These are phyloP conservation scores for Mesochorus sp. DNA, from an alignment of 2,888 invertebrate genomes.

Conservation along the genomic window DNA sequence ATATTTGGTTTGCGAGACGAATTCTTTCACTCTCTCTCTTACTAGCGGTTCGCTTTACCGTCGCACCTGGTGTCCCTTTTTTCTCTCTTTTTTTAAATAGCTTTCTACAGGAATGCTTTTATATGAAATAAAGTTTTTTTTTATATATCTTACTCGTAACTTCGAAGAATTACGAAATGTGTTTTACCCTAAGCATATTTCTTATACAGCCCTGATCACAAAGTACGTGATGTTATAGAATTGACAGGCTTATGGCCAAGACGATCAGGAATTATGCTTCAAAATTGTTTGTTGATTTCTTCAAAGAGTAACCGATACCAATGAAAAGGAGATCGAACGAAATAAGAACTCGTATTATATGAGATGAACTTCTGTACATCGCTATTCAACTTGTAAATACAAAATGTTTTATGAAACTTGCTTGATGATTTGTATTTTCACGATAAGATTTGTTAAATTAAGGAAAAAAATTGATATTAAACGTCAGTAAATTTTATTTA, in stretches of 20 bases:
- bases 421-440: too few relatives aligned
- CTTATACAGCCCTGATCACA: conserved; percentile 68
- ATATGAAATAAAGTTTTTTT: neutral
- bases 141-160: neutral
- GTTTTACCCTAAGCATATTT: conserved; percentile 64
- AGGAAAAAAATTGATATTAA: too few relatives aligned
- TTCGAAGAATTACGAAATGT: conserved; percentile 40
- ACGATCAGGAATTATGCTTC: too few relatives aligned
- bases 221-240: neutral
- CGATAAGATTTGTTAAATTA: too few relatives aligned
- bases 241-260: neutral
- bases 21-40: neutral
- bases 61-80: neutral
- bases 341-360: too few relatives aligned
- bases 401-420: too few relatives aligned
- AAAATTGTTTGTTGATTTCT: too few relatives aligned
- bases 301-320: too few relatives aligned
- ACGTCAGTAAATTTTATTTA: too few relatives aligned
- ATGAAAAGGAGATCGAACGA: too few relatives aligned
- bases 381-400: too few relatives aligned
- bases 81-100: neutral
- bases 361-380: too few relatives aligned
- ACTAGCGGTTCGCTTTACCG: neutral
- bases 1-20: neutral
- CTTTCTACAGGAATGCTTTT: neutral